Evolutionary conservation across 2,113 vertebrate genomes (phyloP), one percentile per base, ranked within the genome.

Genomic region (Laterallus jamaicensis): DNA sequence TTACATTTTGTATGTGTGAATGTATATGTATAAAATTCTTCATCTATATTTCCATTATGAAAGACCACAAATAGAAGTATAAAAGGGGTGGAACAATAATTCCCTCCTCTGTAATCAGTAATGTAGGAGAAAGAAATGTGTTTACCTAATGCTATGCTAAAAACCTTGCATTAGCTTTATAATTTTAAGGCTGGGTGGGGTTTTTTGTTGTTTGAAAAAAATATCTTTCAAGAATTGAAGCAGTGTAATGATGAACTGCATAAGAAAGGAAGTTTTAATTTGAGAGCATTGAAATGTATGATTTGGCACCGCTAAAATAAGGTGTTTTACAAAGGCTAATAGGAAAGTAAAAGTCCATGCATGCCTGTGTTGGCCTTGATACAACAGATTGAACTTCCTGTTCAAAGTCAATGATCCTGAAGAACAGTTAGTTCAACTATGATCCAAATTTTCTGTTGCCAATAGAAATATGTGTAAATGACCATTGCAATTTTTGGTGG

Each of bases 31-130:
- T 15, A 25, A 14, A 17, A 39, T 87, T 59, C 50, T 77, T 8
- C 2, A 32, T 77, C 18, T 74, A 0, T 66, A 24, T 70, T 92
- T 91, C 44, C 2, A 5, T 68, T 63, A 13, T 16, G 29, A 79
- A 70, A 35, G 32, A n/a, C 14, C 10, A 76, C 35, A 58, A 55
- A 5, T 42, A 71, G 17, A 17, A 78, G 6, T 19, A 74, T 37
- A 31, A 66, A 66, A 75, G 9, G 14, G 5, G 2, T 56, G 17
- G 40, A 67, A 75, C 12, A 3, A 24, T 64, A 74, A 88, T 47
- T 69, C 2, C 3, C 6, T 1, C 0, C 29, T 39, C 15, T 50
- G 8, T 55, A n/a, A 76, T 59, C 9, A 9, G 10, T 63, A 22
- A 39, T 6, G 9, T 5, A 54, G 35, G 25, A 60, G 25, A 56